Percentiles rank a stretch among this genome's conserved stretches.
Evolutionary conservation across 2,888 invertebrate genomes (phyloP).

Genomic region (Coenonympha arcania): DNA sequence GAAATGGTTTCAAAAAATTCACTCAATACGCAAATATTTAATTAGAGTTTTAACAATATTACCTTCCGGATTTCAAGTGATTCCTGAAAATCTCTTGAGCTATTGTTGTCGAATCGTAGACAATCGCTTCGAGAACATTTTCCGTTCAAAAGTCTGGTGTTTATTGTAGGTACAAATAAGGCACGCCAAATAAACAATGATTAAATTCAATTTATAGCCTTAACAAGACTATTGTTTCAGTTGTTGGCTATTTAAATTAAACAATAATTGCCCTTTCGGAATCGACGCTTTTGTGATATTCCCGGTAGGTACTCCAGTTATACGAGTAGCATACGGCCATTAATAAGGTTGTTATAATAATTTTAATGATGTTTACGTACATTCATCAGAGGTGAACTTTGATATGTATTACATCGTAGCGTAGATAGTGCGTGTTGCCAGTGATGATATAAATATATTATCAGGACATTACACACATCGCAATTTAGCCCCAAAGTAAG

Average conservation of each 20-base stretch:
- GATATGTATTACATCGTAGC: too few relatives aligned
- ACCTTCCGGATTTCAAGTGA: too few relatives aligned
- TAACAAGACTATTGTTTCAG: constrained; percentile 16
- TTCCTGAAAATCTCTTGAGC: too few relatives aligned
- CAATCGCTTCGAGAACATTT: not conserved
- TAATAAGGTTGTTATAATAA: constrained; percentile 19
- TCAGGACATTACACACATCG: too few relatives aligned
- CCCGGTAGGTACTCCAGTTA: constrained; percentile 14
- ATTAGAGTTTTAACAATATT: too few relatives aligned
- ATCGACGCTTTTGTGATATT: constrained; percentile 18
- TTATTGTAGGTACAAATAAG: constrained; percentile 10
- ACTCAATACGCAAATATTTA: too few relatives aligned
- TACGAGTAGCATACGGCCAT: constrained; percentile 12
- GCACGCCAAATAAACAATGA: not conserved
- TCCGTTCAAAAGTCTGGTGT: not conserved
- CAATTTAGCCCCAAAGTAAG: too few relatives aligned
- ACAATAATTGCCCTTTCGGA: constrained; percentile 19
- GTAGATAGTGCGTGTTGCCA: too few relatives aligned
- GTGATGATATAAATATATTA: too few relatives aligned
- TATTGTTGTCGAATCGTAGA: not conserved
- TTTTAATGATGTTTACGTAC: not conserved
- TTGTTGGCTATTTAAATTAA: constrained; percentile 19
- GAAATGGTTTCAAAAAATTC: not conserved
- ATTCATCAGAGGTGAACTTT: not conserved
- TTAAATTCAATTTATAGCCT: constrained; percentile 16